Evolutionary conservation across 2,797 vertebrate species (phyloP), one percentile per base, ranked within the genome.

Genomic region (Darevskia nairensis): DNA sequence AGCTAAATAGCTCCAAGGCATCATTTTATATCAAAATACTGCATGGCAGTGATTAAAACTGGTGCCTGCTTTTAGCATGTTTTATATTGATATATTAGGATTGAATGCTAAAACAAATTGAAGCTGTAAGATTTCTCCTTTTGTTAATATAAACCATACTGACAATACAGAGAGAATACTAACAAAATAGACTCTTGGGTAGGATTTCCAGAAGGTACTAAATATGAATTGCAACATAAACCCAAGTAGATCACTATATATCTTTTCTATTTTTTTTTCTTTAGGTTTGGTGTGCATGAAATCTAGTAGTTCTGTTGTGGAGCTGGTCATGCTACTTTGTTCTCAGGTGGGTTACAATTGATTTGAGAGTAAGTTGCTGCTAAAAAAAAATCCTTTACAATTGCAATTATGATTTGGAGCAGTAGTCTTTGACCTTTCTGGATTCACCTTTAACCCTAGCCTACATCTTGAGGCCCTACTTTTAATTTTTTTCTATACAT

Each of bases 241-340:
- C 81, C 92, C 46, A 88, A 9, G 0, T 71, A 6, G 85, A 0
- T 86, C 29, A n/a, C 0, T 93, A 88, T 0, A 88, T 88, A 82
- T 88, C 4, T 81, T 86, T 90, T 85, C 32, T 55, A 55, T 88
- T 79, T 86, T 89, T 92, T 95, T 90, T 68, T 91, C 89, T 94
- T 25, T 96, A 99, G 99, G 99, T 96, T 96, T 99, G 95, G 98
- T 98, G 95, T 99, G 99, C 89, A 99, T 99, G 98, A 99, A 99
- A 97, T 98, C 98, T 80, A 99, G 98, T 97, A 99, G 98, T 95
- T 99, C 99, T 5, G 99, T 99, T 92, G 99, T 99, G 96, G 99
- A 99, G 94, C 96, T 99, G 95, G 99, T 99, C 95, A 99, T 99
- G 99, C 97, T 99, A 11, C 97, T 99, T 90, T 99, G 99, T 96